Evolutionary conservation across 2,888 invertebrate species (phyloP).

Genomic region (Drosophila gaucha): DNA sequence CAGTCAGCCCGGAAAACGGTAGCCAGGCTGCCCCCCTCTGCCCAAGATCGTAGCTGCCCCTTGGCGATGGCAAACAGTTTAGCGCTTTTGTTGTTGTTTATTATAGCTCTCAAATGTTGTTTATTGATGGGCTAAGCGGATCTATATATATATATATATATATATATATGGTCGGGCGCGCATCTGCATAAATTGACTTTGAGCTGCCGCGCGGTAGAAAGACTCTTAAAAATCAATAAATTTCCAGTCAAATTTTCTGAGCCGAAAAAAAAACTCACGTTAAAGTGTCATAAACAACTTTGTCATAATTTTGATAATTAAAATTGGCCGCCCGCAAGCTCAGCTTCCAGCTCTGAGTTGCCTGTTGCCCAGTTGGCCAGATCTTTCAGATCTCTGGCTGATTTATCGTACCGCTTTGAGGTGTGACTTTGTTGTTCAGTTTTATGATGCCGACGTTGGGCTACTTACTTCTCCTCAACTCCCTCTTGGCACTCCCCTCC

Average conservation of each 20-base stretch:
- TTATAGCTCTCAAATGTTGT: slow-evolving; percentile 61
- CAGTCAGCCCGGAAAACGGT: slow-evolving; percentile 13
- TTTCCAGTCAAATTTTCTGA: slow-evolving; percentile 62
- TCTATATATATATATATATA: slow-evolving; percentile 47
- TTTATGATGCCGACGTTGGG: slow-evolving; percentile 59
- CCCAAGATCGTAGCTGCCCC: slow-evolving; percentile 34
- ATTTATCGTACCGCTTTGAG: slow-evolving; percentile 73
- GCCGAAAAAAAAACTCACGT: slow-evolving; percentile 50
- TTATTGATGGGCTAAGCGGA: slow-evolving; percentile 79
- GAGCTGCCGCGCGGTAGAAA: slow-evolving; percentile 43
- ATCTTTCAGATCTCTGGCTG: slow-evolving; percentile 45
- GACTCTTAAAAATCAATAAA: slow-evolving; percentile 80
- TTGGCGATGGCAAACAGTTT: slow-evolving; percentile 67
- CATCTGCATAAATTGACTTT: slow-evolving; percentile 52
- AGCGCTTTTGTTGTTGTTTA: slow-evolving; percentile 63
- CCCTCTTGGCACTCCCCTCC: neutral
- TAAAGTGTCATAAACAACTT: slow-evolving; percentile 79
- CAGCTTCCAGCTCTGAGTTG: slow-evolving; percentile 1
- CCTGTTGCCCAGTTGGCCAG: neutral
- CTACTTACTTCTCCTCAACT: slow-evolving; percentile 27
- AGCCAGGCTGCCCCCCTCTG: slow-evolving; percentile 6
- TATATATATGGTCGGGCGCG: neutral
- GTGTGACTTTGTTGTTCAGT: slow-evolving; percentile 73
- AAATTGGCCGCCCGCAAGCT: slow-evolving; percentile 71
- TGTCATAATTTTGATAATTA: slow-evolving; percentile 82